Evolutionary conservation across 2,888 invertebrate genomes (phyloP).

Genomic region (Troides aeacus): DNA sequence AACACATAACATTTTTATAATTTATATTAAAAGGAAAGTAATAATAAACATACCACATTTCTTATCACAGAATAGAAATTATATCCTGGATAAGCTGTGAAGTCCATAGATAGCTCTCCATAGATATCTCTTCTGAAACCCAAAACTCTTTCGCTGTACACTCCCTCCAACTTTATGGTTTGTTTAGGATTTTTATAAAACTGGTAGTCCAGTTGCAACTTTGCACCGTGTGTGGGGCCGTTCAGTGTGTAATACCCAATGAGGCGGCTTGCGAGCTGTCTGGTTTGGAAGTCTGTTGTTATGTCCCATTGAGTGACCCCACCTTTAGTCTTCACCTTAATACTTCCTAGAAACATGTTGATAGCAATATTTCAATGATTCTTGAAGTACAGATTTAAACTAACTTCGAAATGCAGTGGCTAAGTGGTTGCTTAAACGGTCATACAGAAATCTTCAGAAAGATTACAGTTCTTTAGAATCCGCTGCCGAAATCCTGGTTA

Average conservation of each 20-base stretch:
- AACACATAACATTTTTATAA: too few species aligned
- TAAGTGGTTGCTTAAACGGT: too few species aligned
- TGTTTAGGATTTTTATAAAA: conserved; percentile 80
- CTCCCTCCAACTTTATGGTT: conserved; percentile 72
- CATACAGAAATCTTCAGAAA: too few species aligned
- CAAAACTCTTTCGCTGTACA: conserved; percentile 77
- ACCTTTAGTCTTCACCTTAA: conserved; percentile 66
- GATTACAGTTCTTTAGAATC: too few species aligned
- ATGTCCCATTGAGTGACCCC: conserved; percentile 89
- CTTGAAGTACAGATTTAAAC: too few species aligned
- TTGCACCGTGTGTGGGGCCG: conserved; percentile 77
- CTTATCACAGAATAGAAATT: conserved; percentile 84
- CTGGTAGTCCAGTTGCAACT: conserved; percentile 84
- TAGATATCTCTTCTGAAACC: conserved; percentile 80
- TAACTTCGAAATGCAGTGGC: too few species aligned
- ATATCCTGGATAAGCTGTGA: conserved; percentile 87
- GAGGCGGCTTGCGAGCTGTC: conserved; percentile 85
- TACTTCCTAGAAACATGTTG: conserved; percentile 44
- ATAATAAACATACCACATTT: conserved; percentile 79
- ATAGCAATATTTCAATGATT: too few species aligned
- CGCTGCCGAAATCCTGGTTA: too few species aligned
- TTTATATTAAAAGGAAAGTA: neutral
- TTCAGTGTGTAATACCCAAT: conserved; percentile 84
- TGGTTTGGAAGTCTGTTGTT: conserved; percentile 87
- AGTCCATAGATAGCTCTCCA: conserved; percentile 84